Evolutionary conservation across 1,140 invertebrate species (phyloP), one percentile per base, ranked within the genome.

Genomic region (Anastrepha ludens): DNA sequence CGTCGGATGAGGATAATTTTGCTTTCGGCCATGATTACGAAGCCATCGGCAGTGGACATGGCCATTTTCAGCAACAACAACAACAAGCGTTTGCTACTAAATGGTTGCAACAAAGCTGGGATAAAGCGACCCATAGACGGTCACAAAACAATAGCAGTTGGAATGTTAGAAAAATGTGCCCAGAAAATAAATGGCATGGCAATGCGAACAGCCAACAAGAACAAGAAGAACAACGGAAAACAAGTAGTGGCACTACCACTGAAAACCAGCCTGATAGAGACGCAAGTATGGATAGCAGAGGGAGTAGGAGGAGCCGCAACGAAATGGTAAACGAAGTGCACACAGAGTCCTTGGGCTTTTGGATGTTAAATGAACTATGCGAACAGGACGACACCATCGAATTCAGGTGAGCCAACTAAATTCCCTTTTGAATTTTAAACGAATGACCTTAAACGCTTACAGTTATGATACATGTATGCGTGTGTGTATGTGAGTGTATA

Each of bases 311-410:
- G 3, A 55, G n/a, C 17, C 39, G 41, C 7, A 20, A 50, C 6
- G 7, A 81, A 17, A 87, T 67, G 60, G 29, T 47, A 39, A 87
- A 59, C 39, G 47, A 81, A 55, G 87, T 86, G n/a, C 64, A 81
- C 65, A 89, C 88, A 2, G 88, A 88, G 58, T 87, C 88, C 44
- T 17, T 87, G 58, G 85, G 64, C 74, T 88, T 89, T 44, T 89
- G 89, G 89, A 85, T 88, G 64, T 58, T 89, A 65, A 88, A 89
- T 88, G 89, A 89, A 50, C 85, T 87, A 70, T 89, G 88, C 78
- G 88, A 89, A 50, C 86, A 88, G 62, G 87, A 87, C 58, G 87
- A 89, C n/a, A 86, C 65, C 70, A 88, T 88, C 47, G 88, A 89
- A 87, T 89, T 89, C 86, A 89, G 88, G 89, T 89, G 55, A 87